These are phyloP conservation scores for Odontamblyopus lacepedii DNA, from an alignment of 2,797 vertebrate species.

Conservation along the genomic window DNA sequence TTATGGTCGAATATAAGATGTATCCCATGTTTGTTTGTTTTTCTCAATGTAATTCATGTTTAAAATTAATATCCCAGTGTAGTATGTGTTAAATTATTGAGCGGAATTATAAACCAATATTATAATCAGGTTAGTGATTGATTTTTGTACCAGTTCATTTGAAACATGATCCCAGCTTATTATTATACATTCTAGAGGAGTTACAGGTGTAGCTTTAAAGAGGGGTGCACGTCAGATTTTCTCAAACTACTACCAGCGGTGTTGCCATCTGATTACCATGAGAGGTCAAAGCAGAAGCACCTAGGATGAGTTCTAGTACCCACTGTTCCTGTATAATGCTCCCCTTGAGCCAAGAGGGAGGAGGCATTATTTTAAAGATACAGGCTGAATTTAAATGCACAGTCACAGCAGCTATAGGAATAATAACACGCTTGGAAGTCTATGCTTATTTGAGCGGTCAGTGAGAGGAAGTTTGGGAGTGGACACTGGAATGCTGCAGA, in stretches of 20 bases:
- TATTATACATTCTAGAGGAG: not conserved
- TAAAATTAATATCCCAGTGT: not conserved
- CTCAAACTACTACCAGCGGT: conserved; percentile 34
- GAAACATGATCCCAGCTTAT: not conserved
- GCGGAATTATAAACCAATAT: not conserved
- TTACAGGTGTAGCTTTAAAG: conserved; percentile 18
- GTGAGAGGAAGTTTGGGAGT: not conserved
- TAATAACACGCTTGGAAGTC: conserved; percentile 26
- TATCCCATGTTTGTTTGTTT: too few relatives aligned
- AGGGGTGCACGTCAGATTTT: conserved; percentile 25
- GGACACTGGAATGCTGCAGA: not conserved
- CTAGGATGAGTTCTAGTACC: conserved; percentile 25
- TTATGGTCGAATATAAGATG: too few relatives aligned
- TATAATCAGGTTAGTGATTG: not conserved
- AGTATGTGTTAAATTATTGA: not conserved
- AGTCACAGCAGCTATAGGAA: conserved; percentile 10
- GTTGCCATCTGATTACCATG: conserved; percentile 37
- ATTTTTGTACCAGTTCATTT: not conserved
- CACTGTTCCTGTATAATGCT: conserved; percentile 38
- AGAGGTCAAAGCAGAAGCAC: conserved; percentile 31
- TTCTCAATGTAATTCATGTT: not conserved
- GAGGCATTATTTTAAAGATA: conserved; percentile 21
- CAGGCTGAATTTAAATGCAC: conserved; percentile 20
- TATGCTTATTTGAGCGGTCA: not conserved
- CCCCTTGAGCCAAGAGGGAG: conserved; percentile 12